A percentile compares a stretch with the other conserved stretches of the same genome.
phyloP scores from a whole-genome alignment of 2,113 vertebrate genomes.

The Tragelaphus scriptus region DNA sequence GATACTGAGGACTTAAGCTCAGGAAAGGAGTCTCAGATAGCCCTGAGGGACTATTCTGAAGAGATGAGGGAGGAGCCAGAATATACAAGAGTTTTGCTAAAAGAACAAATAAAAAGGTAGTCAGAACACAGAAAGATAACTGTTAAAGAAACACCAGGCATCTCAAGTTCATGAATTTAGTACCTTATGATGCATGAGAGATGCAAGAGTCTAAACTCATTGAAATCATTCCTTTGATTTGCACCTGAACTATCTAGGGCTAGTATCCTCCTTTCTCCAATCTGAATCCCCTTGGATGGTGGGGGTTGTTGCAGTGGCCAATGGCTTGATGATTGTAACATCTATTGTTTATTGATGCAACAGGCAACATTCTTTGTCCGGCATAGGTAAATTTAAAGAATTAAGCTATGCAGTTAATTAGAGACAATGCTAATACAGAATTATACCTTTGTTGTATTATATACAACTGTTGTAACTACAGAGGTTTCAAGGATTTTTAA shows the following conservation, averaged over 20 bases:
- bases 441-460: neutral
- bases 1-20: neutral
- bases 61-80: neutral
- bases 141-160: neutral
- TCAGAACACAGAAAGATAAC: neutral
- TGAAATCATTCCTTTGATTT: neutral
- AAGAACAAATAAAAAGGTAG: neutral
- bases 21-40: neutral
- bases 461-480: neutral
- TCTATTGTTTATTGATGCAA: neutral
- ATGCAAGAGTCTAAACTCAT: neutral
- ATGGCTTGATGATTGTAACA: neutral
- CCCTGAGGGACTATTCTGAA: neutral
- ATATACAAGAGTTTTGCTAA: neutral
- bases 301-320: neutral
- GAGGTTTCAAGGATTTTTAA: neutral
- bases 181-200: neutral
- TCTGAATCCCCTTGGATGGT: neutral
- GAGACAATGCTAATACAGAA: neutral
- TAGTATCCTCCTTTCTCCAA: neutral
- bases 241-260: neutral
- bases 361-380: neutral
- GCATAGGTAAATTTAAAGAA: neutral
- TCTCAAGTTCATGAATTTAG: neutral
- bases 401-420: neutral